Base-by-base conservation (phyloP, 2,888 invertebrate genomes). In the Dimorphilus gyrociliatus region DNA sequence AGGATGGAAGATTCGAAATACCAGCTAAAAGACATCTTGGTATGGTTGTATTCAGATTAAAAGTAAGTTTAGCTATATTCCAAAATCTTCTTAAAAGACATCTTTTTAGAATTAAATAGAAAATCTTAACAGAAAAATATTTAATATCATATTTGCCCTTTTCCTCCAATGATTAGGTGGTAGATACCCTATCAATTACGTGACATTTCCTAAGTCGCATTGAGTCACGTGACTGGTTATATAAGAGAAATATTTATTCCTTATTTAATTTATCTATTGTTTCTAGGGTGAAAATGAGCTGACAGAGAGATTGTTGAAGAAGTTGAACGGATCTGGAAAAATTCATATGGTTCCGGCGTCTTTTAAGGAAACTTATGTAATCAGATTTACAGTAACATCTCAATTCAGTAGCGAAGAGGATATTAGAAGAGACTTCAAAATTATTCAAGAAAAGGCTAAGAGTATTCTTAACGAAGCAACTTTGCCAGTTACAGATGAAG, bases 291-390 rank as follows among this genome's bases (percentile, higher is more conserved):
- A 31, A 74, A 86, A 59, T 44, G 62, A 63, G 26, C 67, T 84
- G 26, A 92, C 92, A 0, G 92, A 94, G 61, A 48, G 45, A 16
- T 52, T 92, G 3, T 67, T 92, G 32, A 88, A 88, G 58, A 72
- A 76, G 1, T 62, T 94, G 30, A 94, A 92, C 53, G 75, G 74
- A 2, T 72, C 80, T 1, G 90, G 86, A 5, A 74, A 76, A 45
- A 71, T 92, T 5, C 90, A 94, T 60, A 85, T 88, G 41, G 90
- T 94, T 0, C 92, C 92, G 0, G 86, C 90, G 0, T 78, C 81
- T 33, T 71, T 92, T 35, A 86, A 88, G 53, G 80, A 78, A 0
- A 56, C 53, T 30, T 67, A 67, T 56, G 84, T 90, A 28, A 86
- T 90, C 39, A 66, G 85, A 32, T 94, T 92, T 60, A 86, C 90